Evolutionary conservation across 2,797 vertebrate species (phyloP).

Genomic region (Lutjanus argentimaculatus): DNA sequence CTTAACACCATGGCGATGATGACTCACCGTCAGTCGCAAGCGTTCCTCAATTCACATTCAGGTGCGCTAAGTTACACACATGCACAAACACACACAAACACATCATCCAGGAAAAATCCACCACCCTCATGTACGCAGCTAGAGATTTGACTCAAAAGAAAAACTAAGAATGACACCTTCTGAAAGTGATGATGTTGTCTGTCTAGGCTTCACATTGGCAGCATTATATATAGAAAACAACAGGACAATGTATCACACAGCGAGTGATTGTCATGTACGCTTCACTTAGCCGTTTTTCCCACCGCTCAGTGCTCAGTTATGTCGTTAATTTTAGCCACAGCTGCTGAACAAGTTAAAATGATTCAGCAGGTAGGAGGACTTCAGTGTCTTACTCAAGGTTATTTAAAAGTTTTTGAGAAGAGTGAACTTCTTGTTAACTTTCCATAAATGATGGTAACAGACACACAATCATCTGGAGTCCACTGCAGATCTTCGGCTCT

Average conservation of each 20-base stretch:
- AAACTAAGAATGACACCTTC: conserved; percentile 27
- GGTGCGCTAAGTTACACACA: conserved; percentile 67
- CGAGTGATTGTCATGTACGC: not conserved
- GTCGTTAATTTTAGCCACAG: conserved; percentile 27
- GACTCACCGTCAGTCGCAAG: conserved; percentile 75
- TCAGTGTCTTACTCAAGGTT: not conserved
- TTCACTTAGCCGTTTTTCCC: not conserved
- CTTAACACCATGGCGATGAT: conserved; percentile 81
- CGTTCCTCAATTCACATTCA: conserved; percentile 72
- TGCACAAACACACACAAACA: conserved; percentile 6
- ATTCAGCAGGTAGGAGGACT: conserved; percentile 16
- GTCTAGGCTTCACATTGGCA: not conserved
- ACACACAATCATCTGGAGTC: not conserved
- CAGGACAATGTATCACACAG: not conserved
- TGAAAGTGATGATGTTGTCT: conserved; percentile 20
- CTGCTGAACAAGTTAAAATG: not conserved
- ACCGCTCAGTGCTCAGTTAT: not conserved
- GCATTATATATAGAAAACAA: conserved; percentile 12
- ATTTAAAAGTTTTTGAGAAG: conserved; percentile 7
- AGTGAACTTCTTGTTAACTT: not conserved
- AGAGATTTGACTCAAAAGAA: conserved; percentile 36
- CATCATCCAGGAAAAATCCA: conserved; percentile 43
- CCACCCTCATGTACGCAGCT: conserved; percentile 31
- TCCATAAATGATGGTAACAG: not conserved
- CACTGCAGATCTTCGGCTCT: not conserved